Conservation (phyloP, 35 echinoderm and acorn worm genomes). For the Chiridota heheva region DNA sequence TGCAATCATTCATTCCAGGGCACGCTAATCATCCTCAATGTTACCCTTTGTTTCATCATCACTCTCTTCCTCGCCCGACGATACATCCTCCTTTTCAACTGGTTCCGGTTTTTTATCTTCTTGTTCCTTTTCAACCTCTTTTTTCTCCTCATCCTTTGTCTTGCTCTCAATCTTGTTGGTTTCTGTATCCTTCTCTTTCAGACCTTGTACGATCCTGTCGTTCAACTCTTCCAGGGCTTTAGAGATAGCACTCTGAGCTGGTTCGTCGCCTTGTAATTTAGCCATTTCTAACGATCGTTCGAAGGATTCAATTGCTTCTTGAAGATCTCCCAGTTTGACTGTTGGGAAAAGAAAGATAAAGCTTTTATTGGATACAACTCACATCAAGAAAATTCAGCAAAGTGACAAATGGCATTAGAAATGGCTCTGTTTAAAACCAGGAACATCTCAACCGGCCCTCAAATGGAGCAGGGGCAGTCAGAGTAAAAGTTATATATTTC, state of each 20-base stretch:
- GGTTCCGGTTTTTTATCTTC: conserved; percentile 18
- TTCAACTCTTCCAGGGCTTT: conserved; percentile 98
- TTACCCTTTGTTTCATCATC: background rate
- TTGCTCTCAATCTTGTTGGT: conserved; percentile 45
- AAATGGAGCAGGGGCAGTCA: no score
- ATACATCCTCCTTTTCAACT: conserved; percentile 3
- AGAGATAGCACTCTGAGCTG: conserved; percentile 85
- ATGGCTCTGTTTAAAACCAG: no score
- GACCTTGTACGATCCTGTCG: conserved; percentile 90
- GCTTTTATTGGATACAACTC: background rate
- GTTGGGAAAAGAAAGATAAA: conserved; percentile 18
- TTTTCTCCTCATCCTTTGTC: conserved; percentile 29
- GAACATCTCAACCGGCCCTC: no score
- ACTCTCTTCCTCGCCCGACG: conserved; percentile 14
- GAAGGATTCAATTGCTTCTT: conserved; percentile 97
- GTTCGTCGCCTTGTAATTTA: conserved; percentile 86
- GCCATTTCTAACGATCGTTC: conserved; percentile 95
- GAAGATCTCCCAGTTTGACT: conserved; percentile 97
- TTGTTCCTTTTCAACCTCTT: conserved; percentile 39
- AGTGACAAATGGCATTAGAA: no score
- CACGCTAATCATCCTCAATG: background rate
- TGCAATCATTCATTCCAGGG: background rate
- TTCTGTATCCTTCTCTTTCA: conserved; percentile 72
- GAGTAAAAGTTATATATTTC: no score
- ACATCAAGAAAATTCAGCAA: background rate